Evolutionary conservation across 2,888 invertebrate genomes (phyloP), one percentile per base, ranked within the genome.

Genomic region (Clistopyga incitator): DNA sequence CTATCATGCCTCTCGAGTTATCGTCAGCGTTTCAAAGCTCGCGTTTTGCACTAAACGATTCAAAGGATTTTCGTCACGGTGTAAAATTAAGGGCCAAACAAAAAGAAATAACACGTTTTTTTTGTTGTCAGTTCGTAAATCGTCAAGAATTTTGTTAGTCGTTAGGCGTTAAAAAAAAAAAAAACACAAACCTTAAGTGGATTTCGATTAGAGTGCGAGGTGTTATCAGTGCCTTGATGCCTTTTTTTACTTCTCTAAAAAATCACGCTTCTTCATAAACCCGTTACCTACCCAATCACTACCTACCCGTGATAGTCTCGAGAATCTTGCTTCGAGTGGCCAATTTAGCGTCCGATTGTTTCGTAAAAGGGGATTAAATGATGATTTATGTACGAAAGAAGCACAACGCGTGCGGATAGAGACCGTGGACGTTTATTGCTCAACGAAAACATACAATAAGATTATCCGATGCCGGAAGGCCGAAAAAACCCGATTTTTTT

Each of bases 281-380:
- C 65, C 78, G 70, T 86, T 90, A 90, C 90, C 85, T 90, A 90
- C 90, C 90, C 82, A 82, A 83, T 45, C 59, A 76, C 86, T 90
- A 90, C 90, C 89, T 90, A 90, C 90, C 90, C 88, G 88, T 47
- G 74, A 71, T 72, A 80, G 77, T 86, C 82, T 84, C 83, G 78
- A 82, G 84, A 68, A 82, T 88, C 88, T 79, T 85, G 74, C 61
- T 75, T 79, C 75, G 85, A 65, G 45, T 67, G 82, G 23, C 45
- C 74, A 65, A 64, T 59, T 23, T 72, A 23, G 25, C 72, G 42
- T 25, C 67, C 50, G 23, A 52, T 64, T 52, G 50, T 29, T 29
- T 78, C 61, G 42, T 67, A 10, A 72, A 78, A 42, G 25, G 72
- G 38, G 67, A 18, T 61, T 25, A 20, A 47, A 68, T 25, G 61